A percentile compares a stretch with the other conserved stretches of the same genome.
Evolutionary conservation across 2,797 vertebrate genomes (phyloP).

Genomic region (Cirrhinus mrigala): DNA sequence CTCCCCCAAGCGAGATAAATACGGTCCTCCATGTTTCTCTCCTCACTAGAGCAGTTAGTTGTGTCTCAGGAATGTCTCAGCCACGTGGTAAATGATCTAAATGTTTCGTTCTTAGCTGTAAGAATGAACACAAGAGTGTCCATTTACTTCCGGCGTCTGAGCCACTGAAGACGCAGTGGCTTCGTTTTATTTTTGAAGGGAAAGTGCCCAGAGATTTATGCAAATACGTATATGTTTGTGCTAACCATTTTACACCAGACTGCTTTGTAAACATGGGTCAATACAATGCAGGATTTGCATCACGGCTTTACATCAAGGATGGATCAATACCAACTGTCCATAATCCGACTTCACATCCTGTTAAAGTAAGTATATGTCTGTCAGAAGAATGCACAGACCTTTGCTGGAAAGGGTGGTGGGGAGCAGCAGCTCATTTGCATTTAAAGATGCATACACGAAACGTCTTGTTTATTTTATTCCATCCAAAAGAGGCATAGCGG

Average conservation of each 20-base stretch:
- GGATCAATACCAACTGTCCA: neutral
- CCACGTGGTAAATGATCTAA: neutral
- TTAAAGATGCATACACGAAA: neutral
- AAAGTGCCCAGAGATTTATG: neutral
- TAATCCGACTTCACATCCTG: neutral
- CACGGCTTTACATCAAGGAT: neutral
- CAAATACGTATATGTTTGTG: neutral
- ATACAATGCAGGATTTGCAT: conserved; percentile 6
- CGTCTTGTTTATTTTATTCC: neutral
- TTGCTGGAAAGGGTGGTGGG: neutral
- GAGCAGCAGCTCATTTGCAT: conserved; percentile 3
- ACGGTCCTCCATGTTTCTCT: neutral
- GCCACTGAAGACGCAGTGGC: neutral
- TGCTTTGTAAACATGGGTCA: neutral
- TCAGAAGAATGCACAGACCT: neutral
- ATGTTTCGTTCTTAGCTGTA: neutral
- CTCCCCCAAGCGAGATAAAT: no score
- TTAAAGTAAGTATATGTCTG: neutral
- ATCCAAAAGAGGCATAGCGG: neutral
- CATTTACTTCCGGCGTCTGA: neutral
- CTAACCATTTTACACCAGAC: neutral
- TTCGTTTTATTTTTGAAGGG: neutral
- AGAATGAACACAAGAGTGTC: neutral
- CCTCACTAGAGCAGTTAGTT: neutral
- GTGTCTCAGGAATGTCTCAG: neutral